Conservation (phyloP, 2,113 vertebrate genomes). For the Bubo blakistoni region DNA sequence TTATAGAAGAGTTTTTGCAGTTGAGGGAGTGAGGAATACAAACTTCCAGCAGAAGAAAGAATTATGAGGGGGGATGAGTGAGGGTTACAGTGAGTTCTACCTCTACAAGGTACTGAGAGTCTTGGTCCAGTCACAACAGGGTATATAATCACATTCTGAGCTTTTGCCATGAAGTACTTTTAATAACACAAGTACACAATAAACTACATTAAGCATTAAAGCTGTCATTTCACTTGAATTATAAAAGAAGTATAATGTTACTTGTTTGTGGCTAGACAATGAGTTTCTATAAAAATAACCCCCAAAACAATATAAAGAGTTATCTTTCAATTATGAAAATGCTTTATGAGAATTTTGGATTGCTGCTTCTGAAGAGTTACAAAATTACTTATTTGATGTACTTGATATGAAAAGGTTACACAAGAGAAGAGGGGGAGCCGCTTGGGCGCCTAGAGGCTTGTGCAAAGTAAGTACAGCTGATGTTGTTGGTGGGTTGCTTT, state of each 20-base stretch:
- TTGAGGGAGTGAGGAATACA: background rate
- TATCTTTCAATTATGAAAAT: background rate
- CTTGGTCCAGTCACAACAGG: background rate
- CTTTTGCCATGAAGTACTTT: background rate
- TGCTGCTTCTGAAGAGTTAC: background rate
- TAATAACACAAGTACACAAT: background rate
- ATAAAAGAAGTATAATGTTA: background rate
- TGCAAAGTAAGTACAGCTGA: conserved; percentile 79
- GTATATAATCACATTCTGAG: background rate
- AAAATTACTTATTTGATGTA: background rate
- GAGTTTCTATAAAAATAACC: background rate
- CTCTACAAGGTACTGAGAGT: background rate
- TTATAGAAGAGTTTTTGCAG: background rate
- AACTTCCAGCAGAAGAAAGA: background rate
- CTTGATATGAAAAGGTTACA: background rate
- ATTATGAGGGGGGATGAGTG: background rate
- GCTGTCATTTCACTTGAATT: background rate
- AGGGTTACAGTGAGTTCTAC: background rate
- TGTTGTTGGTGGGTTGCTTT: background rate
- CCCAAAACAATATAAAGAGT: background rate
- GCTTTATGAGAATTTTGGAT: background rate
- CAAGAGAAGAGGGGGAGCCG: background rate
- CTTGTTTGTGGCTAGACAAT: background rate
- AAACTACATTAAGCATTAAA: background rate
- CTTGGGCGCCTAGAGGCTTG: conserved; percentile 80